Evolutionary conservation across 2,113 vertebrate species (phyloP), one percentile per base, ranked within the genome.

Genomic region (Rostratula benghalensis): DNA sequence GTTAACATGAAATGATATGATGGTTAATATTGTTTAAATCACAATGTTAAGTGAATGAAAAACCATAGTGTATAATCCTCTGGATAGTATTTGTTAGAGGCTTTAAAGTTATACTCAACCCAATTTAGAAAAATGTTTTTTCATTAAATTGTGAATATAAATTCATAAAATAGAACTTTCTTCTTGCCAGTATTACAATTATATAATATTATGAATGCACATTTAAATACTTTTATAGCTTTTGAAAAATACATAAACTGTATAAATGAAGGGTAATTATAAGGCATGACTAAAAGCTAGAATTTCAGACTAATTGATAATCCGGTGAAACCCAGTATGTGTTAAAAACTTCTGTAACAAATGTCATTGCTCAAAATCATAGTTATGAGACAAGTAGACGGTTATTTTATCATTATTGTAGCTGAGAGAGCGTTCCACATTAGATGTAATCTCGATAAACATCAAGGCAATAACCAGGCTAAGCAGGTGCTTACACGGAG

Each of bases 11-110:
- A 95, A 87, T 93, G 57, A 91, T 95, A 95, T 65, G 84, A 91
- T 94, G 48, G 82, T 78, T 95, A 93, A 95, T 95, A 87, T 89
- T 88, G 92, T 85, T 94, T 83, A 94, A 97, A 95, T 94, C 84
- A 94, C 86, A 91, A 68, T 84, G 91, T 87, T 95, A 95, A 94
- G 35, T 83, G 89, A 97, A 95, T 69, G 84, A 91, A 91, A 93
- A 93, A 87, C 83, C 85, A 70, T 51, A 80, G 35, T 17, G 28
- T 90, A 41, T 71, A 87, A 91, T 81, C 57, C 59, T 89, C 56
- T 91, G 51, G 53, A 48, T 85, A 83, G 75, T 61, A 73, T 91
- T 92, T 84, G 33, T 77, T 86, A 85, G 41, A 90, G n/a, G 7
- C 22, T 87, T 71, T 91, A 87, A 75, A 61, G 21, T 84, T 67